phyloP scores from a whole-genome alignment of 2,888 invertebrate genomes.

The Schizaphis graminum region DNA sequence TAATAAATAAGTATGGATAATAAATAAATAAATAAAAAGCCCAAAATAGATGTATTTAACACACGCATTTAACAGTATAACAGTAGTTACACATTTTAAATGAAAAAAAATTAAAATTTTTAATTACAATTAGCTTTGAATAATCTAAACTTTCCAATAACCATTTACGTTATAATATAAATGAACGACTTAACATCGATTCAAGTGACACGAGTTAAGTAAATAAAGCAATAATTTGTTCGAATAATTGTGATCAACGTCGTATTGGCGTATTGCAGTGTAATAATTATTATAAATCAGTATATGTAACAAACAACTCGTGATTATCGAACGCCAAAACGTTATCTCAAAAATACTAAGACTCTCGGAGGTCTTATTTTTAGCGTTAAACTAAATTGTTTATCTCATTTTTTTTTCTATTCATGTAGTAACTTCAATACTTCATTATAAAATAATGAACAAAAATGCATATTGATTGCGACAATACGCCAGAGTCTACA shows the following conservation, averaged over 20 bases:
- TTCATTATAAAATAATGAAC: too few species aligned
- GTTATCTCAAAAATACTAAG: too few species aligned
- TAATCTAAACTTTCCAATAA: not conserved
- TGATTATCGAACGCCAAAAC: too few species aligned
- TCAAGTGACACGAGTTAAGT: not conserved
- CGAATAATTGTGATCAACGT: too few species aligned
- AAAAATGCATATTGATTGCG: not conserved
- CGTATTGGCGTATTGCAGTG: too few species aligned
- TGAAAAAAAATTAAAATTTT: not conserved
- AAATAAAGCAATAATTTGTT: too few species aligned
- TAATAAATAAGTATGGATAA: not conserved
- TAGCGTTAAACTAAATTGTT: too few species aligned
- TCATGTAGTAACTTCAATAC: too few species aligned
- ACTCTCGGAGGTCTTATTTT: too few species aligned
- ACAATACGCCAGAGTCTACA: not conserved
- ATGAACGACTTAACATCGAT: not conserved
- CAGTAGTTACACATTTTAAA: not conserved
- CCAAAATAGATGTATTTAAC: not conserved
- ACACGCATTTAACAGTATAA: not conserved
- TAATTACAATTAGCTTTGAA: not conserved
- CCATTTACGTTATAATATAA: not conserved
- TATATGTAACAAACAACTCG: too few species aligned
- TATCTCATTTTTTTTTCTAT: too few species aligned
- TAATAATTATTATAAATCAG: too few species aligned
- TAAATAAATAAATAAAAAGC: not conserved